Evolutionary conservation across 2,888 invertebrate genomes (phyloP).

Genomic region (Penaeus monodon): DNA sequence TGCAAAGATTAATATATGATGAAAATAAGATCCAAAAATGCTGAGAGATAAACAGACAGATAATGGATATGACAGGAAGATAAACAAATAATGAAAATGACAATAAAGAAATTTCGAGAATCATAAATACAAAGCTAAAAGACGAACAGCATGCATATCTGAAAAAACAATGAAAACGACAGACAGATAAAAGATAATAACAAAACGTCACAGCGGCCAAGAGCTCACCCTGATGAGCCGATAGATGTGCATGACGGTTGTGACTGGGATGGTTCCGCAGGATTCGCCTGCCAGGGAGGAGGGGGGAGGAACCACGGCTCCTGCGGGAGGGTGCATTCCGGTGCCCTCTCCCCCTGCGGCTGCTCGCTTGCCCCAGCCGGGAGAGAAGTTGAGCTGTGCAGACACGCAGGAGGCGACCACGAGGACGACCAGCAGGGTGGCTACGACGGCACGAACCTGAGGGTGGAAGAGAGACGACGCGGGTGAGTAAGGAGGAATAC

Average conservation of each 20-base stretch:
- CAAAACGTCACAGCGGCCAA: not conserved
- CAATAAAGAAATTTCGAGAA: too few species aligned
- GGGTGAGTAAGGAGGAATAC: not conserved
- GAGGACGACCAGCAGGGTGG: slow-evolving; percentile 33
- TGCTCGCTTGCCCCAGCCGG: slow-evolving; percentile 64
- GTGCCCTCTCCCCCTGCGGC: slow-evolving; percentile 14
- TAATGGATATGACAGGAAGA: too few species aligned
- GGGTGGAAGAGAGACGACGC: not conserved
- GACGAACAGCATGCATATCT: too few species aligned
- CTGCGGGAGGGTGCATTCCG: slow-evolving; percentile 14
- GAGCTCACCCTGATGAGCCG: slow-evolving; percentile 56
- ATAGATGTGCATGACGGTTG: slow-evolving; percentile 59
- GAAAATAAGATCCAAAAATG: too few species aligned
- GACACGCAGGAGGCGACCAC: slow-evolving; percentile 36
- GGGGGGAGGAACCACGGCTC: slow-evolving; percentile 4
- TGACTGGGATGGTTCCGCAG: slow-evolving; percentile 51
- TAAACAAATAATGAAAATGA: too few species aligned
- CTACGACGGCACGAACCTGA: slow-evolving; percentile 5
- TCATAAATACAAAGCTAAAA: too few species aligned
- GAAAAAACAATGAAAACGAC: not conserved
- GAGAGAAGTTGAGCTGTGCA: slow-evolving; percentile 63
- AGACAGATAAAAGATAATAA: not conserved
- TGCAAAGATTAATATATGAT: too few species aligned
- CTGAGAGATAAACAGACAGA: too few species aligned
- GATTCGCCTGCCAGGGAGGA: slow-evolving; percentile 30